phyloP scores from a whole-genome alignment of 1,140 invertebrate species.

The Drosophila seguyi region DNA sequence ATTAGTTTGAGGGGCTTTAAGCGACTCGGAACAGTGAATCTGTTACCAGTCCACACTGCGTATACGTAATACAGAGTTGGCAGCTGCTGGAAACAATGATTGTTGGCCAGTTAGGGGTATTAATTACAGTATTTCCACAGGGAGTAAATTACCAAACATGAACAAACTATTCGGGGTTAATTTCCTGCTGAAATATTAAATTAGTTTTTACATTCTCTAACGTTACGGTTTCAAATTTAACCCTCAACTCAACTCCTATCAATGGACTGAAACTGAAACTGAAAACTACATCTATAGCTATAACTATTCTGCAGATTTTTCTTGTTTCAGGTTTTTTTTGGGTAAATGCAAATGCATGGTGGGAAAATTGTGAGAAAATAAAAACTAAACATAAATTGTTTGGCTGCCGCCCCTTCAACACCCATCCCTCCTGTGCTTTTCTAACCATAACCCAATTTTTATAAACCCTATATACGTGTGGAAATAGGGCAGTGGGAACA shows the following conservation, averaged over 20 bases:
- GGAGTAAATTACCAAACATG: background rate
- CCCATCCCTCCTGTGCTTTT: background rate
- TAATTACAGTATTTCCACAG: slow-evolving; percentile 56
- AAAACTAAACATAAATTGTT: slow-evolving; percentile 35
- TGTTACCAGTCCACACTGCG: slow-evolving; percentile 1
- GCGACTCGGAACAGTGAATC: background rate
- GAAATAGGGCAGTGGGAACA: slow-evolving; percentile 4
- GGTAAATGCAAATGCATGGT: slow-evolving; percentile 9
- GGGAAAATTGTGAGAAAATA: slow-evolving; percentile 4
- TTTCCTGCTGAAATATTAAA: background rate
- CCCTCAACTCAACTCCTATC: background rate
- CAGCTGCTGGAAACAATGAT: slow-evolving; percentile 34
- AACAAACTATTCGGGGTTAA: background rate
- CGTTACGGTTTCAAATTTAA: slow-evolving; percentile 1
- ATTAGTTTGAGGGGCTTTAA: background rate
- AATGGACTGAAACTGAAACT: slow-evolving; percentile 4
- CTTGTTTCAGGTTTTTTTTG: background rate
- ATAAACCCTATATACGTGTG: slow-evolving; percentile 12
- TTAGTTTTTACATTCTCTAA: slow-evolving; percentile 3
- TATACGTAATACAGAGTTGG: slow-evolving; percentile 27
- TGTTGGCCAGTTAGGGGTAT: slow-evolving; percentile 52
- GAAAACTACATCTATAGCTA: background rate
- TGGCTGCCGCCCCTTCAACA: slow-evolving; percentile 3
- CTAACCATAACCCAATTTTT: slow-evolving; percentile 31
- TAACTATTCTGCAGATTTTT: background rate